Base-by-base conservation (phyloP, 2,113 vertebrate genomes). In the Terrapene triunguis region DNA sequence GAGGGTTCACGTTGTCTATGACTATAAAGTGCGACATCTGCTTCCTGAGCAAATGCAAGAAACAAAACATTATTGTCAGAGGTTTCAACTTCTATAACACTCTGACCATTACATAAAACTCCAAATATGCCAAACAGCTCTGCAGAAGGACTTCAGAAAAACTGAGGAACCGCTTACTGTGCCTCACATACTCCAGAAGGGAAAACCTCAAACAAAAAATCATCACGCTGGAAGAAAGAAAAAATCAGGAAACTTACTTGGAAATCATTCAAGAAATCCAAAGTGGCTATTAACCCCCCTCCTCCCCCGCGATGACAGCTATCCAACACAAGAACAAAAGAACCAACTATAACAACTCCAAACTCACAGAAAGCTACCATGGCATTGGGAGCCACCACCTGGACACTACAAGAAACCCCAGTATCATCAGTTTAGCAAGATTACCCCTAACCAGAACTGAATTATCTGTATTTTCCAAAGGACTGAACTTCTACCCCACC, bases 271-370 rank as follows among this genome's bases (percentile, higher is more conserved):
- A 72, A 19, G n/a, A 22, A 9, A 72, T 21, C n/a, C 65, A 72
- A 72, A 72, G 9, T 1, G 5, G 8, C n/a, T 21, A 5, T n/a
- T 38, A 65, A 69, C 8, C 8, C 8, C 8, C 19, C 1, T n/a
- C 2, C 51, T 19, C 51, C 51, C 5, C 4, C 13, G 14, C 4
- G 17, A 72, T 38, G 17, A 38, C 35, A 21, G 19, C 17, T 35
- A 72, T 38, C 65, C n/a, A 72, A 22, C 65, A 72, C 17, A 38
- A n/a, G 21, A 72, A 8, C 35, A 21, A 38, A 72, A 72, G 65
- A 38, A 72, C 19, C 35, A 72, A 72, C 35, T 72, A 19, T 35
- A 69, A 22, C n/a, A 72, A 38, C 8, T 38, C n/a, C 65, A 72
- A 38, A 72, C 16, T 17, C 17, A 10, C n/a, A 38, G 65, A 21